Base-by-base conservation (phyloP, 1,140 invertebrate species). In the Heliothis subflexa region DNA sequence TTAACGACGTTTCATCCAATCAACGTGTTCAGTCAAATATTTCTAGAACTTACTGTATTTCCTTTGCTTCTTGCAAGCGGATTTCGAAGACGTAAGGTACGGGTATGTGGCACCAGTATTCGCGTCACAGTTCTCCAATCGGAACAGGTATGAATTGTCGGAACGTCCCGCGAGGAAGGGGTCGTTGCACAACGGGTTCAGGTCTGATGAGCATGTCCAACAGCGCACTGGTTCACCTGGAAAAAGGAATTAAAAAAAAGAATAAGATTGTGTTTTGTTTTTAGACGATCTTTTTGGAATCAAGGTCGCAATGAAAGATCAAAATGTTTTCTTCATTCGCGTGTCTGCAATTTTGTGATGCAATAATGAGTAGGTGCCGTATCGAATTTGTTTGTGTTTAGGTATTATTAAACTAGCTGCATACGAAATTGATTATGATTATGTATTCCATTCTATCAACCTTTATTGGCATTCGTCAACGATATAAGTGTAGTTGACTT, bases 191-290 rank as follows among this genome's bases (percentile, higher is more conserved):
- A 95, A 93, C 0, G 95, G 95, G 85, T 97, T 97, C 62, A 95
- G 88, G 78, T 97, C 95, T 1, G 97, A 97, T 0, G 96, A 96
- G 84, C 97, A 98, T 1, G 95, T 95, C 97, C 97, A 98, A 87
- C 97, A 97, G 85, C 95, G 95, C 13, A 97, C 94, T 21, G 95
- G 93, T 55, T 92, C 90, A 82, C 95, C 96, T 97, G 92, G 28
- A 95, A 95, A 79, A 49, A 49, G 80, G 85, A 81, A 87, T 70
- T 70, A 3, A 33, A 61, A 14, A 33, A 2, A 45, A 16, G n/a
- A 16, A 16, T 62, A 2, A 1, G 12, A 40, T 45, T 40, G 33
- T 40, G n/a, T 45, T 62, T 62, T 62, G 59, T 55, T 55, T 18
- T 18, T 21, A n/a, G 16, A 18, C 11, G 7, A 55, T 33, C 7